Evolutionary conservation across 2,888 invertebrate genomes (phyloP), one percentile per base, ranked within the genome.

Genomic region (Epinotia demarniana): DNA sequence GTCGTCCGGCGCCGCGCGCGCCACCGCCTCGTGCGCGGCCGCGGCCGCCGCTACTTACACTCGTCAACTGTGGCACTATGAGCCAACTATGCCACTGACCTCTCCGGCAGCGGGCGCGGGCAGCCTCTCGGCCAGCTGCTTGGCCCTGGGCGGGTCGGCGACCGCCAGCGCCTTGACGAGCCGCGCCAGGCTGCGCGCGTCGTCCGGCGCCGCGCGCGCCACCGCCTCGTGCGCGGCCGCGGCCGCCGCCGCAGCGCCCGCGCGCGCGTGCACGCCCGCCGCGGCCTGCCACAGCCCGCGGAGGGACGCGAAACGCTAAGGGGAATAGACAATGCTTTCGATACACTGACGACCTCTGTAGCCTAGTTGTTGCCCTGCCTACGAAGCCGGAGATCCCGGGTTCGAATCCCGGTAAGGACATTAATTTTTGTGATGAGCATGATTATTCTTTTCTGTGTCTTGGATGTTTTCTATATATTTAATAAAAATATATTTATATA

Each of bases 101-200:
- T 91, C 91, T 0, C 87, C 78, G 8, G 86, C 83, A 16, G 90
- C 85, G 3, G 93, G 79, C 1, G 90, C 90, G 63, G 94, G 93
- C 79, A 93, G 81, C 0, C 79, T 77, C 5, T 80, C 79, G 1
- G 92, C 92, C 18, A 97, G 93, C 76, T 95, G 93, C 79, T 97
- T 95, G 0, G 99, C 99, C 81, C 97, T 96, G 8, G 92, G 91
- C 4, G 97, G 96, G 90, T 99, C 97, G 83, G 97, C 97, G 89
- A 96, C 95, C 0, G 97, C 96, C 86, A 99, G 98, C 1, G 98
- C 98, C 78, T 98, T 96, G 8, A 99, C 97, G n/a, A 99, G 95
- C 79, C 99, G 97, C 2, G 99, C 99, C 66, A 98, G 91, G 0
- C 97, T 96, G 74, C 97, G 96, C 79, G 95, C 95, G 91, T 99